Base-by-base conservation (phyloP, 2,113 vertebrate genomes). In the Callospermophilus lateralis region DNA sequence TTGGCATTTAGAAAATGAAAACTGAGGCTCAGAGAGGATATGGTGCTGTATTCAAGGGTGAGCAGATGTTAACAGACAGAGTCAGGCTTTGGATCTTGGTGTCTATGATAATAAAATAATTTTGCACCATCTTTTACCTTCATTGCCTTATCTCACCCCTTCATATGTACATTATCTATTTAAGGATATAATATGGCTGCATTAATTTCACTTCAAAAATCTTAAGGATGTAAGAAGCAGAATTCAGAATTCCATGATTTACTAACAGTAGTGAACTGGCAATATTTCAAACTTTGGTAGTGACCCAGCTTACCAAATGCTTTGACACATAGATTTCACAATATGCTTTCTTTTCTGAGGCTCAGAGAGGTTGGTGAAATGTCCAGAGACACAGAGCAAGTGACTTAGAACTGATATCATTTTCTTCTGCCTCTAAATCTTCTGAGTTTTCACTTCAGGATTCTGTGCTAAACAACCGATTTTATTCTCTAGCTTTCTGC, bases 391-490 rank as follows among this genome's bases (percentile, higher is more conserved):
- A 81, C 32, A 77, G 2, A 45, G 45, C 13, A n/a, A 70, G 48
- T 68, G 61, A 87, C 30, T 15, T 79, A 12, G 9, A 72, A n/a
- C 24, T 53, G 15, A 8, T 68, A 17, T 68, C 4, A 53, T 48
- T 8, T 13, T 11, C 11, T 84, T 90, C 72, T 67, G 15, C 32
- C 68, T 88, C 34, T 12, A 80, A 8, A 37, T 84, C 9, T 53
- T 32, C 85, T 84, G 68, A 39, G 13, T 84, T 80, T 90, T 28
- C 42, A 6, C 0, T n/a, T 67, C 8, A 3, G 42, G 70, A 28
- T 63, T 55, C 30, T 79, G 42, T 80, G 32, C 34, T 58, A 0
- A 5, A 37, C 1, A 37, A 6, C 3, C 0, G 6, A 1, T 81
- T 63, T 77, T 55, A 48, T 1, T 42, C 13, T 65, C 26, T 77